Base-by-base conservation (phyloP, 2,113 vertebrate genomes). In the Scomber scombrus region DNA sequence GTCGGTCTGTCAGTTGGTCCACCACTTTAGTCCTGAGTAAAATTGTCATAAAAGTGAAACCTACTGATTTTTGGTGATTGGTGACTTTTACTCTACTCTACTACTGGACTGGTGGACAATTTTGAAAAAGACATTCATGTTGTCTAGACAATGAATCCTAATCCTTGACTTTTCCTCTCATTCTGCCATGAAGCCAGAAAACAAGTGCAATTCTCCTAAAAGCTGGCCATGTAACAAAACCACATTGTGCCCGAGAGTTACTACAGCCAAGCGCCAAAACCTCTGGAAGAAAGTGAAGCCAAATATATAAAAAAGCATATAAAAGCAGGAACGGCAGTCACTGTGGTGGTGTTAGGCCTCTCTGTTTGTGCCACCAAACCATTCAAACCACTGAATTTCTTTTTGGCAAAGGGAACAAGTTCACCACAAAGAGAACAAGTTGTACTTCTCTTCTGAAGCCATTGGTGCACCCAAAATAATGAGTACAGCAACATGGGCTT, bases 371-470 rank as follows among this genome's bases (percentile, higher is more conserved):
- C 29, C 68, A 47, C 58, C 40, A 9, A 21, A 50, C 21, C 43
- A 63, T 60, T 67, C 50, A 63, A 82, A 72, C 34, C 40, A 43
- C 63, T 61, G 31, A 60, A 57, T 62, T 19, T 64, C 34, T 71
- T 43, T 55, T 65, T 69, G 51, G 78, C 72, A 74, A 49, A 50
- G 18, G 23, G 47, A 85, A 29, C 43, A 34, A 31, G 49, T 12
- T 13, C 18, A 61, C 11, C 29, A 75, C 14, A 29, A 46, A 34
- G 13, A 29, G 82, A 58, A 75, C 61, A 62, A 40, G 61, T 18
- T 61, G 51, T 34, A 49, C 26, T 19, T 75, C 3, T 46, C 16
- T 49, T 46, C 13, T 29, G 23, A 26, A 26, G 10, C 14, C 23
- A 21, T 45, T 31, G n/a, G 26, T 55, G 50, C 7, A 40, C 34